Conservation (phyloP, 2,797 vertebrate species). For the Characodon lateralis region DNA sequence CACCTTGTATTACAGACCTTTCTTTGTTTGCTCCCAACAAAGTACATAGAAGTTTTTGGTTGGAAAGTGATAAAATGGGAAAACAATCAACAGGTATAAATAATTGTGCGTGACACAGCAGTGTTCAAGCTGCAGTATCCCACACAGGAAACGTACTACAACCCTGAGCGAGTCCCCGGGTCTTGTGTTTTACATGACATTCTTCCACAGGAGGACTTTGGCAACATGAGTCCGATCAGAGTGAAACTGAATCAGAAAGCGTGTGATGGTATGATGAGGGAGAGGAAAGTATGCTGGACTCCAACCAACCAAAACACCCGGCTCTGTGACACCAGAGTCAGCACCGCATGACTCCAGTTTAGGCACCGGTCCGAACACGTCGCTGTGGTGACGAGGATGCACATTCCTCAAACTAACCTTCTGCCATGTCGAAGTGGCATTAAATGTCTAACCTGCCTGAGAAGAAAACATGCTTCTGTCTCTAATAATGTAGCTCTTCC, state of each 20-base stretch:
- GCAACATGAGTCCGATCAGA: not conserved
- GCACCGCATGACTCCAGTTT: constrained; percentile 1
- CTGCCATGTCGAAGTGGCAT: not conserved
- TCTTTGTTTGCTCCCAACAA: no score
- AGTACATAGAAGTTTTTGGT: no score
- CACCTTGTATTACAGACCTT: no score
- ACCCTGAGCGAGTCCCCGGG: not conserved
- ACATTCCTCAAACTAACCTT: not conserved
- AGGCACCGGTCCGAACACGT: not conserved
- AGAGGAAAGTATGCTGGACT: constrained; percentile 42
- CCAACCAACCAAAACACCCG: constrained; percentile 39
- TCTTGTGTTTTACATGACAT: not conserved
- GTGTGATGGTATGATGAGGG: constrained; percentile 16
- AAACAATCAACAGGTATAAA: no score
- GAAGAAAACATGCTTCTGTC: not conserved
- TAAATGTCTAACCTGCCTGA: not conserved
- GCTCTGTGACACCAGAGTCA: constrained; percentile 20
- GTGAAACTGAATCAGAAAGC: constrained; percentile 41
- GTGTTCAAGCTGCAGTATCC: not conserved
- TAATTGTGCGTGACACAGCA: not conserved
- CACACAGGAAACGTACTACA: not conserved
- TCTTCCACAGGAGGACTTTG: not conserved
- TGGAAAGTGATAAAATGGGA: no score
- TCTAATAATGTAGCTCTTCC: not conserved
- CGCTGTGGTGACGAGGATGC: constrained; percentile 14